Evolutionary conservation across 1,140 invertebrate species (phyloP).

Genomic region (Chlorops oryzae): DNA sequence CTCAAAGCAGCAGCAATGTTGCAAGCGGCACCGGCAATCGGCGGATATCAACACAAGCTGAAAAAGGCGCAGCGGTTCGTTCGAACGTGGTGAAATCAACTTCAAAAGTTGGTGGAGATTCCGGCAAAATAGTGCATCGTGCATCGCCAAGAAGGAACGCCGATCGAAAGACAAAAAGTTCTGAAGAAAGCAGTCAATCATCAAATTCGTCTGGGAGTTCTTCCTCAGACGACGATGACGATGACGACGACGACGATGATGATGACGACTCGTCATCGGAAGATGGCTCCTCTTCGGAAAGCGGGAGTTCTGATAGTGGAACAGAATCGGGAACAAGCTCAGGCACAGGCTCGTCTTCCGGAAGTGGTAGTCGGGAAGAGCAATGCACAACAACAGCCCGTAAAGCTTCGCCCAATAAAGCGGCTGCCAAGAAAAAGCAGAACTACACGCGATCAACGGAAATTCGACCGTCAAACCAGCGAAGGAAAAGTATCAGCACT

Average conservation of each 20-base stretch:
- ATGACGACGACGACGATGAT: no score
- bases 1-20: neutral
- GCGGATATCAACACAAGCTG: slow-evolving; percentile 47
- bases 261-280: slow-evolving; percentile 46
- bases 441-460: slow-evolving; percentile 33
- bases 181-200: slow-evolving; percentile 8
- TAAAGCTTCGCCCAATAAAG: slow-evolving; percentile 13
- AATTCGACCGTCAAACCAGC: slow-evolving; percentile 44
- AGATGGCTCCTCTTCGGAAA: slow-evolving; percentile 9
- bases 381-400: slow-evolving; percentile 5
- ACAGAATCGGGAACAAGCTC: slow-evolving; percentile 25
- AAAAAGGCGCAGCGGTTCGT: slow-evolving; percentile 48
- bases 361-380: slow-evolving; percentile 11
- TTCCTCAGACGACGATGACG: slow-evolving; percentile 53
- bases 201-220: slow-evolving; percentile 52
- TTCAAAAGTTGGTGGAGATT: no score
- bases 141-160: slow-evolving; percentile 31
- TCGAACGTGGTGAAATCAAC: no score
- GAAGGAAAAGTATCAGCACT: slow-evolving; percentile 39
- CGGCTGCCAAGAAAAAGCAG: slow-evolving; percentile 26
- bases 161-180: slow-evolving; percentile 5
- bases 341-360: slow-evolving; percentile 15
- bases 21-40: neutral
- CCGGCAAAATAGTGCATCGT: no score
- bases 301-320: slow-evolving; percentile 21